These are phyloP conservation scores for Oxyruncus cristatus DNA, from an alignment of 2,113 vertebrate species.

Conservation along the genomic window DNA sequence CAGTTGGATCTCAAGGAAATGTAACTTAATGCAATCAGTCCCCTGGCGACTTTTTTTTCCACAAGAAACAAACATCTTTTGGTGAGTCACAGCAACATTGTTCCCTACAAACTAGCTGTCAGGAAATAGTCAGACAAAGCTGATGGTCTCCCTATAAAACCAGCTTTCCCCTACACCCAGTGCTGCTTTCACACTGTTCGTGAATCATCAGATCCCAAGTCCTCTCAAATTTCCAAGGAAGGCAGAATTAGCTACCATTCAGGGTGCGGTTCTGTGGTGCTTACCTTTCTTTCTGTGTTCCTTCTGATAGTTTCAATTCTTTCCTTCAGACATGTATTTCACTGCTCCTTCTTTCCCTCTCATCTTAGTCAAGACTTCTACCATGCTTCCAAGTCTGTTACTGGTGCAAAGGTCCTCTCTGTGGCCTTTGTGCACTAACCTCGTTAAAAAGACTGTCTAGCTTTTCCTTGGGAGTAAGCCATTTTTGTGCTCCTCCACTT, in stretches of 20 bases:
- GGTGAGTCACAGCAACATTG: slow-evolving; percentile 34
- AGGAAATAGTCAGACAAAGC: slow-evolving; percentile 22
- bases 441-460: neutral
- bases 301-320: neutral
- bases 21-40: neutral
- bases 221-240: neutral
- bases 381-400: neutral
- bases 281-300: neutral
- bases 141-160: neutral
- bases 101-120: neutral
- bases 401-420: neutral
- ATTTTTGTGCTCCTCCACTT: neutral
- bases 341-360: neutral
- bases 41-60: neutral
- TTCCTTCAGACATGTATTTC: neutral
- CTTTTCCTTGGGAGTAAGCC: neutral
- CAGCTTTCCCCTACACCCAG: neutral
- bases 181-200: neutral
- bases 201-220: neutral
- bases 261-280: neutral
- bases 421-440: neutral
- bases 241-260: neutral
- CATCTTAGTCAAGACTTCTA: neutral
- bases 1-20: slow-evolving; percentile 10
- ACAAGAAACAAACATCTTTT: neutral